phyloP scores from a whole-genome alignment of 2,888 invertebrate genomes.

The Lasioglossum villosulum region DNA sequence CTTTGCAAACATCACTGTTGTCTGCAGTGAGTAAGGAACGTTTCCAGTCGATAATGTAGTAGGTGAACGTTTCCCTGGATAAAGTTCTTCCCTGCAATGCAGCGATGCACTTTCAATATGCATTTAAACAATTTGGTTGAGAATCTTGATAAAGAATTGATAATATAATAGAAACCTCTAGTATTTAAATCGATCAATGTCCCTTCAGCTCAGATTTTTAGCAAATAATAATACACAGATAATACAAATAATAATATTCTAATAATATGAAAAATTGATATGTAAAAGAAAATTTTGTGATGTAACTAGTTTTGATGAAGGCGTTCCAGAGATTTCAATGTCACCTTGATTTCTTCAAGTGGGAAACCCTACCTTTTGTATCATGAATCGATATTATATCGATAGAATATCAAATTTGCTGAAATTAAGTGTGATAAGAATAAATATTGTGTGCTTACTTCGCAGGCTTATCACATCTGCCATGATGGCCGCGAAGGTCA shows the following conservation, averaged over 20 bases:
- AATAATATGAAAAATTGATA: no score
- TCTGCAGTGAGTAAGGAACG: not conserved
- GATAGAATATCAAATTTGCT: no score
- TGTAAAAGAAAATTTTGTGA: no score
- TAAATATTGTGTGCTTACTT: conserved; percentile 23
- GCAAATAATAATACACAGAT: not conserved
- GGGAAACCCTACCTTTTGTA: no score
- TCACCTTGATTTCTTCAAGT: not conserved
- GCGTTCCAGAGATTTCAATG: no score
- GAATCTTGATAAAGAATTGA: not conserved
- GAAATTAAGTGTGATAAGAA: not conserved
- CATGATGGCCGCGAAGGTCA: conserved; percentile 94
- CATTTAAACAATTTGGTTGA: not conserved
- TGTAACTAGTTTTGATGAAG: no score
- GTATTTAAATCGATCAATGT: not conserved
- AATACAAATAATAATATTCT: no score
- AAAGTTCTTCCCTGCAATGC: not conserved
- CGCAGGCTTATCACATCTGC: conserved; percentile 93
- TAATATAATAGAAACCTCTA: not conserved
- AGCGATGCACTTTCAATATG: not conserved
- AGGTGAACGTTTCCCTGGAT: not conserved
- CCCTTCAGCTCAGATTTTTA: not conserved
- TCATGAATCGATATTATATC: no score
- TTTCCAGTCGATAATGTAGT: not conserved
- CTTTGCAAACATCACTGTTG: not conserved